Evolutionary conservation across 2,797 vertebrate species (phyloP).

Genomic region (Valencia hispanica): DNA sequence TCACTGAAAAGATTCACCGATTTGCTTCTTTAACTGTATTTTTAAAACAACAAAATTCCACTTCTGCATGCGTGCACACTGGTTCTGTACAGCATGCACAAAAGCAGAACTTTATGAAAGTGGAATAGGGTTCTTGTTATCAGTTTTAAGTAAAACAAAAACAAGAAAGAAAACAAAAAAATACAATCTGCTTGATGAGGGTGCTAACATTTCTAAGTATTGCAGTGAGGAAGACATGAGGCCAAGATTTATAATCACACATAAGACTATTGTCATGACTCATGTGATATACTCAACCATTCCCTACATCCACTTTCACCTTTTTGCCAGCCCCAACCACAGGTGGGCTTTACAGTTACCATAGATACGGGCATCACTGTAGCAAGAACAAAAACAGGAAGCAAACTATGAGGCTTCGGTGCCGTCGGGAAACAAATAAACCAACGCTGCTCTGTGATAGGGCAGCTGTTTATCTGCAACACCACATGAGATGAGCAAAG

Average conservation of each 20-base stretch:
- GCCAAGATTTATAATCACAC: neutral
- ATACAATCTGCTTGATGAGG: neutral
- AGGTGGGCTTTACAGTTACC: conserved; percentile 8
- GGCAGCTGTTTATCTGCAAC: conserved; percentile 2
- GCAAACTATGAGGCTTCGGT: conserved; percentile 35
- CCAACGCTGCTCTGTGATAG: conserved; percentile 25
- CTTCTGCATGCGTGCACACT: neutral
- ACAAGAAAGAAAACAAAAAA: neutral
- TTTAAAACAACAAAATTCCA: neutral
- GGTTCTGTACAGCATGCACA: neutral
- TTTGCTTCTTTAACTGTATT: neutral
- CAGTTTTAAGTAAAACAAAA: neutral
- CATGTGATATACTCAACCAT: neutral
- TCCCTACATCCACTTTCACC: conserved; percentile 9
- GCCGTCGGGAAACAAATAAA: conserved; percentile 34
- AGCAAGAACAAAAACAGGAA: conserved; percentile 69
- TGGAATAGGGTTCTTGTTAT: neutral
- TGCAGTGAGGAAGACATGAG: neutral
- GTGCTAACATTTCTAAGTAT: neutral
- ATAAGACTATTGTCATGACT: neutral
- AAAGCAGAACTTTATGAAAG: conserved; percentile 5
- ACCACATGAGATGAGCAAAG: conserved; percentile 51
- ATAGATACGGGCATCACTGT: conserved; percentile 33
- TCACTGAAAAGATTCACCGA: neutral
- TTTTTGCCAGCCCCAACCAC: conserved; percentile 12